phyloP scores from a whole-genome alignment of 2,113 vertebrate species.

The Tauraco erythrolophus region DNA sequence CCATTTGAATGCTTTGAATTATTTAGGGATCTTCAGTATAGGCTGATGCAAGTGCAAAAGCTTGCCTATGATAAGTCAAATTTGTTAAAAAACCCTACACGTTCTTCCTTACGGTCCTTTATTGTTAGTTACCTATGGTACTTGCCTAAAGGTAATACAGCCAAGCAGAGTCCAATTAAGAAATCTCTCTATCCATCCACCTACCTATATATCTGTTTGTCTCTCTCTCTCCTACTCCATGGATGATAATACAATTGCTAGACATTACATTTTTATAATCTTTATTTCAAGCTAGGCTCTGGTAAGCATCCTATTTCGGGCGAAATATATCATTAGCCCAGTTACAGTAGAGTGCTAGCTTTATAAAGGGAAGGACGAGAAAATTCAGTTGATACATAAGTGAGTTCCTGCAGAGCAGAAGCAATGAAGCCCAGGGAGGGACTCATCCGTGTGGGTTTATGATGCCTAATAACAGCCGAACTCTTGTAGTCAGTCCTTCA shows the following conservation, averaged over 20 bases:
- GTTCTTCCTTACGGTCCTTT: neutral
- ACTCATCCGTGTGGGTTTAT: neutral
- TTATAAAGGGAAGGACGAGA: neutral
- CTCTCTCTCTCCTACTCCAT: neutral
- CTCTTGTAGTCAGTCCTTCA: neutral
- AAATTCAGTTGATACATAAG: slow-evolving; percentile 29
- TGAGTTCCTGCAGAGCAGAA: slow-evolving; percentile 29
- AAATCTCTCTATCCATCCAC: neutral
- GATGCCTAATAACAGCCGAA: neutral
- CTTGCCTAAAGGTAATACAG: neutral
- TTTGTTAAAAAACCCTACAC: neutral
- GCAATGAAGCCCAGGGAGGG: slow-evolving; percentile 3
- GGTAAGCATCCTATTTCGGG: neutral
- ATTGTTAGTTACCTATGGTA: neutral
- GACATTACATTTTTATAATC: neutral
- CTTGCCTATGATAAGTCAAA: neutral
- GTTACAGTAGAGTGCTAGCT: neutral
- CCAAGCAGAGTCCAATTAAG: neutral
- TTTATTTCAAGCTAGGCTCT: slow-evolving; percentile 14
- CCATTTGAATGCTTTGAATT: slow-evolving; percentile 18
- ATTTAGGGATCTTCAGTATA: slow-evolving; percentile 9
- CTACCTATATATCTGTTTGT: neutral
- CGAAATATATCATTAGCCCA: neutral
- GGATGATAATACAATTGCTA: neutral
- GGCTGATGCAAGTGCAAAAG: neutral